Base-by-base conservation (phyloP, 2,888 invertebrate genomes). In the Saturnia pavonia region DNA sequence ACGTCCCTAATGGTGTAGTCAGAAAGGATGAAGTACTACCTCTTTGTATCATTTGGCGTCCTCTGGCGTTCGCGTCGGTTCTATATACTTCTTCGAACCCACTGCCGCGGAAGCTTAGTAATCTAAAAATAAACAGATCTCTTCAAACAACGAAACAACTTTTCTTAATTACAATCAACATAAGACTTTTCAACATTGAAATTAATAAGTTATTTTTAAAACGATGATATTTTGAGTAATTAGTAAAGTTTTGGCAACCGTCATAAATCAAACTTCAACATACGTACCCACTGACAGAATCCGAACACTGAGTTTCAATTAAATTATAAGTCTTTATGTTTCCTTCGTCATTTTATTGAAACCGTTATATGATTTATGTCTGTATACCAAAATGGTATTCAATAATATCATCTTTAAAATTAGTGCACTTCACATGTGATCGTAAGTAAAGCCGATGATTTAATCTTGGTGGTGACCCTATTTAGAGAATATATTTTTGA, bases 241-340 rank as follows among this genome's bases (percentile, higher is more conserved):
- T 84, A 78, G 75, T 71, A 75, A 84, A 84, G 79, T 84, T 84
- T 43, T 75, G 81, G 77, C 82, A 81, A 79, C 78, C 79, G 82
- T 83, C 83, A 84, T 84, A 83, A 83, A 84, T 84, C 83, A 80
- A 70, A 71, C 73, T 74, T 76, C 74, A 78, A 79, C 75, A 77
- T 77, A 80, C 79, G 77, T 77, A 76, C n/a, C n/a, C n/a, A n/a
- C 57, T 60, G 57, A 60, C 79, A 78, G 72, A 72, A 75, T 74
- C 43, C 54, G 76, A 80, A 79, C 80, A 80, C 75, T 78, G 78
- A 79, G 79, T 80, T 82, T 80, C 79, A 80, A 82, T 60, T 60
- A 27, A 60, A 60, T 60, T 27, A 60, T 27, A 60, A 60, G 27
- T 25, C 54, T 60, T 60, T 60, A 60, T 12, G 57, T 14, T 60